Evolutionary conservation across 2,797 vertebrate genomes (phyloP).

Genomic region (Lepilemur ruficaudatus): DNA sequence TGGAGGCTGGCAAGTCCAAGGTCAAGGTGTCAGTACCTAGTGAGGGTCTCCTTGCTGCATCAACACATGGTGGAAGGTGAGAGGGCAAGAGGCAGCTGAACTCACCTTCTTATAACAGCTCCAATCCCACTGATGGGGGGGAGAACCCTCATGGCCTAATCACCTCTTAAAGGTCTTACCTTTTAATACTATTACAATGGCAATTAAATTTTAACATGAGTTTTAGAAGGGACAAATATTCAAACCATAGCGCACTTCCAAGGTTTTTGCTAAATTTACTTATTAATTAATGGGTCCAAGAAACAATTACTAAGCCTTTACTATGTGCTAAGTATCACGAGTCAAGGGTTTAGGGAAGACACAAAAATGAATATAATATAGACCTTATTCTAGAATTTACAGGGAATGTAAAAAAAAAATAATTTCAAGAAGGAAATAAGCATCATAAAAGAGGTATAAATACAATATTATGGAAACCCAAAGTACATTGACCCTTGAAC

Average conservation of each 20-base stretch:
- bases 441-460: neutral
- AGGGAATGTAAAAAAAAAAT: neutral
- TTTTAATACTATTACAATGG: neutral
- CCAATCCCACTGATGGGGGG: too few species aligned
- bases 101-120: neutral
- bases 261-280: slow-evolving; percentile 9
- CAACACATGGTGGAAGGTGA: neutral
- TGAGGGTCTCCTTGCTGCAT: neutral
- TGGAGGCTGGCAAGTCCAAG: neutral
- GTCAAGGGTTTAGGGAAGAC: neutral
- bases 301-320: neutral
- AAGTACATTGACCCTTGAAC: neutral
- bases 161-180: neutral
- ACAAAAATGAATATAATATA: slow-evolving; percentile 17
- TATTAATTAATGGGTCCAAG: neutral
- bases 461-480: neutral
- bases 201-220: neutral
- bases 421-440: slow-evolving; percentile 6
- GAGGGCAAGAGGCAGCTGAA: neutral
- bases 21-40: neutral
- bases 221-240: neutral
- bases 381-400: neutral
- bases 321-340: neutral
- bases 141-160: neutral
- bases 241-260: neutral